phyloP scores from a whole-genome alignment of 30 jellyfish, hydroid and myxozoan species.

The Aurelia sp. region DNA sequence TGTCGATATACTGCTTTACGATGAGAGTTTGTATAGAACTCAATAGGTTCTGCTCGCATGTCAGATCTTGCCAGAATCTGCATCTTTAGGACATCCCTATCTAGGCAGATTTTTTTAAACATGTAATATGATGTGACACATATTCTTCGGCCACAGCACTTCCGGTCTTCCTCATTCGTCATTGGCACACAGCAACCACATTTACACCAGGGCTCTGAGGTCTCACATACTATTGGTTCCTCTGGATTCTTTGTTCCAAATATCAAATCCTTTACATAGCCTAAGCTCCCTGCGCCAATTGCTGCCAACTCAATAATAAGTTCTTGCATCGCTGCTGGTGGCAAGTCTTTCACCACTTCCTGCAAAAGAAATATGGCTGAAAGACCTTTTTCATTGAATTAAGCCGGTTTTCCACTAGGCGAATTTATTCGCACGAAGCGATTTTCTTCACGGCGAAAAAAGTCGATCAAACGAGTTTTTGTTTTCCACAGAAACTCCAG shows the following conservation, averaged over 20 bases:
- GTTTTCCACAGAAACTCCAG: too few relatives aligned
- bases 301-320: constrained; percentile 22
- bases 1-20: too few relatives aligned
- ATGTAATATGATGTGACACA: constrained; percentile 30
- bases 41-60: too few relatives aligned
- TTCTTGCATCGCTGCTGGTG: constrained; percentile 21
- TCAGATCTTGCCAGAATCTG: background rate
- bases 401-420: too few relatives aligned
- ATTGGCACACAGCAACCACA: constrained; percentile 17
- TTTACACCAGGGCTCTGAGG: constrained; percentile 48
- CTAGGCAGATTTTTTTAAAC: constrained; percentile 12
- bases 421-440: too few relatives aligned
- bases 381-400: too few relatives aligned
- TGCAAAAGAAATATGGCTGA: background rate
- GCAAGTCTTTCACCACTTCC: constrained; percentile 4
- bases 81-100: background rate
- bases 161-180: constrained; percentile 10
- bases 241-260: constrained; percentile 3
- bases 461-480: too few relatives aligned
- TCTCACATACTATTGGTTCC: constrained; percentile 12
- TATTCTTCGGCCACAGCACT: constrained; percentile 48
- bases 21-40: too few relatives aligned
- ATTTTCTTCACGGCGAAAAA: too few relatives aligned
- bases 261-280: constrained; percentile 3
- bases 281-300: constrained; percentile 29